These are phyloP conservation scores for Conomelus anceps DNA, from an alignment of 2,888 invertebrate genomes.

Conservation along the genomic window DNA sequence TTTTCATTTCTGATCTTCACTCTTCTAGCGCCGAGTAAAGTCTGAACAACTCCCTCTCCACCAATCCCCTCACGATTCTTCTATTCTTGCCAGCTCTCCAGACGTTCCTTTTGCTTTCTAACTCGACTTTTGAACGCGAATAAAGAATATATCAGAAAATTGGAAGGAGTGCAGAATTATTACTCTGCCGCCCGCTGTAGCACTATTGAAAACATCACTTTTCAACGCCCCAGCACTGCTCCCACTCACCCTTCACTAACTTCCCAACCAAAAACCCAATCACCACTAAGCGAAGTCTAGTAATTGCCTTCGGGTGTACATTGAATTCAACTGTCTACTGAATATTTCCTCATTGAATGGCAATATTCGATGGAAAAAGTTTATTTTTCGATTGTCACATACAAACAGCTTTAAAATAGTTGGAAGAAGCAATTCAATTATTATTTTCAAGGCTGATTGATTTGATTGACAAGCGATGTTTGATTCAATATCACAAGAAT, in stretches of 20 bases:
- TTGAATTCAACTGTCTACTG: background rate
- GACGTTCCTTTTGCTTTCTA: constrained; percentile 8
- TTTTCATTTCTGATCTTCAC: constrained; percentile 12
- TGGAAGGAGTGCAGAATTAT: constrained; percentile 15
- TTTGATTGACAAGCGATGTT: too few species aligned
- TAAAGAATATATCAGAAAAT: constrained; percentile 20
- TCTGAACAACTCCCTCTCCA: background rate
- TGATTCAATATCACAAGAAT: too few species aligned
- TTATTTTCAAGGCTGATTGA: background rate
- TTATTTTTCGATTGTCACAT: background rate
- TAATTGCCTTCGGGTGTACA: constrained; percentile 1
- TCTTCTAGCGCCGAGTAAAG: background rate
- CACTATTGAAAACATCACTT: constrained; percentile 8
- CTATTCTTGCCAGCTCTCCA: background rate
- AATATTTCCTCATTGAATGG: background rate
- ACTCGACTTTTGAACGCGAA: constrained; percentile 8
- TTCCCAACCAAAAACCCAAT: background rate
- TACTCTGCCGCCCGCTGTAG: background rate
- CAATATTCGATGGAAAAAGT: background rate
- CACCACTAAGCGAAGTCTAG: constrained; percentile 1
- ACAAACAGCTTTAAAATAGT: background rate
- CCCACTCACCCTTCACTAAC: background rate
- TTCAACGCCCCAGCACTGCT: background rate
- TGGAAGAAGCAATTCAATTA: background rate
- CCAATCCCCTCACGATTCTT: background rate